phyloP scores from a whole-genome alignment of 2,113 vertebrate genomes.

The Taurulus bubalis region DNA sequence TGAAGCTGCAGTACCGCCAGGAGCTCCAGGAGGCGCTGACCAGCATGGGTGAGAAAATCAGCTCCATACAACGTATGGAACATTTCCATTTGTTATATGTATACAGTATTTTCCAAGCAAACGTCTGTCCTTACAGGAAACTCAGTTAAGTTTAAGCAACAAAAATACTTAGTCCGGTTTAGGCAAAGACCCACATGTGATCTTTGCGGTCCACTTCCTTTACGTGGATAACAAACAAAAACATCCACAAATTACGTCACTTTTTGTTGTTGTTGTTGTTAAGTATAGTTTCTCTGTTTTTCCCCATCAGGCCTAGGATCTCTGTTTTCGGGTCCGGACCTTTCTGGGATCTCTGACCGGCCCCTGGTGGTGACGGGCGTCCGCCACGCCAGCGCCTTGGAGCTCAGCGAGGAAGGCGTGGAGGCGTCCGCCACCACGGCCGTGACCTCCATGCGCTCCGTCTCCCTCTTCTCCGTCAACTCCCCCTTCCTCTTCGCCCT shows the following conservation, averaged over 20 bases:
- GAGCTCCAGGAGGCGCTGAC: slow-evolving; percentile 87
- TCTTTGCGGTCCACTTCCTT: too few relatives aligned
- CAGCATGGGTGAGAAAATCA: slow-evolving; percentile 86
- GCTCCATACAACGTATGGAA: too few relatives aligned
- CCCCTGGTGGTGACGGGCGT: slow-evolving; percentile 86
- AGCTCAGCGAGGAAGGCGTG: slow-evolving; percentile 89
- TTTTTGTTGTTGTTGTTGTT: too few relatives aligned
- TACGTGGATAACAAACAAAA: too few relatives aligned
- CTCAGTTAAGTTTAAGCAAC: too few relatives aligned
- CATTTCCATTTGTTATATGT: too few relatives aligned
- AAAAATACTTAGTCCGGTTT: too few relatives aligned
- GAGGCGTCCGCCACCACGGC: slow-evolving; percentile 88
- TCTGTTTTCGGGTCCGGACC: slow-evolving; percentile 86
- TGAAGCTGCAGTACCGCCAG: slow-evolving; percentile 87
- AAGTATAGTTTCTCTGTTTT: background rate
- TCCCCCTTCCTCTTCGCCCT: slow-evolving; percentile 90
- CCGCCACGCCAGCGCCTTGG: slow-evolving; percentile 88
- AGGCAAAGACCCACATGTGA: too few relatives aligned
- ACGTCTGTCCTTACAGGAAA: too few relatives aligned
- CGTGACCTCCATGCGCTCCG: slow-evolving; percentile 81
- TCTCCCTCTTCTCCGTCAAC: slow-evolving; percentile 85
- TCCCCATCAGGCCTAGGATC: slow-evolving; percentile 85
- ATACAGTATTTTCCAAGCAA: too few relatives aligned
- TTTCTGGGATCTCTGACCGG: slow-evolving; percentile 84
- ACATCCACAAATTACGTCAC: too few relatives aligned